A percentile compares a stretch with the other conserved stretches of the same genome.
Conservation (phyloP, 1,140 invertebrate genomes). For the Zaprionus kolodkinae region DNA sequence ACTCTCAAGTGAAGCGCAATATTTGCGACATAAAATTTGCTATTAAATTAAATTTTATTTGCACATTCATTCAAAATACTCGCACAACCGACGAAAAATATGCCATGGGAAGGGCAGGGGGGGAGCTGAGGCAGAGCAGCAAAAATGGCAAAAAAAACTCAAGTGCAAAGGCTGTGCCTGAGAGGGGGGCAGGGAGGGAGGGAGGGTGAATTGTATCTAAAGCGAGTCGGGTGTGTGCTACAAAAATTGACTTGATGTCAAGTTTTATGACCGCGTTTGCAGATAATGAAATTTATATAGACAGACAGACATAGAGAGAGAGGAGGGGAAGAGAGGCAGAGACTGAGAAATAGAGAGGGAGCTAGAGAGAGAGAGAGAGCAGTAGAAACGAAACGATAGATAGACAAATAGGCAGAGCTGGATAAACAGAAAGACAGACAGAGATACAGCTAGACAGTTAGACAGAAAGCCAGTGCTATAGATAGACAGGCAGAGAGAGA, state of each 20-base stretch:
- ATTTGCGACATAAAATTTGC: conserved; percentile 75
- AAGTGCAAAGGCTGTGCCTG: not conserved
- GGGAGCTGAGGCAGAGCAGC: too few relatives aligned
- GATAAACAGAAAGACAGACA: conserved; percentile 29
- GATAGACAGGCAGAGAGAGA: conserved; percentile 20
- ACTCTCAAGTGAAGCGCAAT: conserved; percentile 60
- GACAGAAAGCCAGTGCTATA: not conserved
- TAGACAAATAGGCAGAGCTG: not conserved
- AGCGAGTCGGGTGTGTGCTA: conserved; percentile 4
- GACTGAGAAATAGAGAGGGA: not conserved
- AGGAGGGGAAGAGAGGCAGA: not conserved
- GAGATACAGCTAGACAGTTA: not conserved
- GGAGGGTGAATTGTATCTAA: not conserved
- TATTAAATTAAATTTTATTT: conserved; percentile 81
- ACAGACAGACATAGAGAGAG: conserved; percentile 1
- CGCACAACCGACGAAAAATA: conserved; percentile 38
- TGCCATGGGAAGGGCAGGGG: not conserved
- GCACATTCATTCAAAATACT: conserved; percentile 76
- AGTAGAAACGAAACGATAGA: conserved; percentile 13
- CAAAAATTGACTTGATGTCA: conserved; percentile 68
- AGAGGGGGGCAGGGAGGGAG: not conserved
- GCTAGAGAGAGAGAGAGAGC: conserved; percentile 31
- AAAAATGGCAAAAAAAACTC: conserved; percentile 7
- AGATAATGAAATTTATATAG: conserved; percentile 78
- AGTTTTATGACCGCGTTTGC: conserved; percentile 74